Percentiles rank a stretch among this genome's conserved stretches.
phyloP scores from a whole-genome alignment of 2,113 vertebrate species.

The Argyrosomus japonicus region DNA sequence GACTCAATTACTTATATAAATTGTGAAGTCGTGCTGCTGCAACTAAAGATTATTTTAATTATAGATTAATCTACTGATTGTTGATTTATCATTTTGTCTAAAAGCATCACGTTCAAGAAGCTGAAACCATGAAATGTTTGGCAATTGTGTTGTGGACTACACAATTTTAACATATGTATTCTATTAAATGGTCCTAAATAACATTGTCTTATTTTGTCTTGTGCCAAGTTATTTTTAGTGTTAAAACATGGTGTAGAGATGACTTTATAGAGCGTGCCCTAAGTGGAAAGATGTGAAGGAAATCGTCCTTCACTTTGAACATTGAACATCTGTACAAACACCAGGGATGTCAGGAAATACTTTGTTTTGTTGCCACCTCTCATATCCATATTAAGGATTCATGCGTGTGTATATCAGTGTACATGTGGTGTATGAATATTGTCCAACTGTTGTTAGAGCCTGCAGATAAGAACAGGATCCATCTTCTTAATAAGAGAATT shows the following conservation, averaged over 20 bases:
- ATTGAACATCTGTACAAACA: constrained; percentile 4
- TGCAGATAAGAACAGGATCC: constrained; percentile 62
- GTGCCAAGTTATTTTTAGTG: neutral
- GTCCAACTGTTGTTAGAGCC: constrained; percentile 39
- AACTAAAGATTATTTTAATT: neutral
- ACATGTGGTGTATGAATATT: constrained; percentile 10
- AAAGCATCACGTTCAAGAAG: neutral
- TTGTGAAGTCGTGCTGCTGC: too few relatives aligned
- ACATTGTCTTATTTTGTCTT: neutral
- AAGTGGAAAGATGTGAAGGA: neutral
- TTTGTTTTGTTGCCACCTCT: constrained; percentile 3
- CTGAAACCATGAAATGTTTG: neutral
- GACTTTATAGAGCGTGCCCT: neutral
- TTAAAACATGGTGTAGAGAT: neutral
- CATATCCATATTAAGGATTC: constrained; percentile 20
- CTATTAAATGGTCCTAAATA: neutral
- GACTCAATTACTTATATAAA: too few relatives aligned
- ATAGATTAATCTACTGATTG: neutral
- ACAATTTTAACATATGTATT: too few relatives aligned
- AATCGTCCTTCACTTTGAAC: neutral
- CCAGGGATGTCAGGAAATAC: neutral
- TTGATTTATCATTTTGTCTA: neutral
- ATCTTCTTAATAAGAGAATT: constrained; percentile 74
- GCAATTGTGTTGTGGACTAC: too few relatives aligned
- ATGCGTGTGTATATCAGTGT: neutral